Evolutionary conservation across 92 coral and sea anemone genomes (phyloP).

Genomic region (Zoanthus gigantus): DNA sequence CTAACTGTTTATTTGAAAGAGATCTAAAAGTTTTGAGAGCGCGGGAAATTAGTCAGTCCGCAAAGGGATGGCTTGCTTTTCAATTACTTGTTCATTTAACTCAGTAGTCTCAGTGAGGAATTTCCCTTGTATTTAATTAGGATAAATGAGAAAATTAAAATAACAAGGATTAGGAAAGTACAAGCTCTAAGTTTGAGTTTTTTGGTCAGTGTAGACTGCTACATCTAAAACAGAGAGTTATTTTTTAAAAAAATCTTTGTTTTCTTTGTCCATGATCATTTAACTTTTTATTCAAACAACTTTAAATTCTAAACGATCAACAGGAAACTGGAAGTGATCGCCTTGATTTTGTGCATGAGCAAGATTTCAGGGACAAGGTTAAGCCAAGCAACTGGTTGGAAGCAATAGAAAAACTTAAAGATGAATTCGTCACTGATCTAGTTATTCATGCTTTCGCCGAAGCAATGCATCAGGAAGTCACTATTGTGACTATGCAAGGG

Average conservation of each 20-base stretch:
- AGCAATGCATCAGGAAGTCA: slow-evolving; percentile 35
- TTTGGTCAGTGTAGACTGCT: slow-evolving; percentile 11
- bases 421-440: slow-evolving; percentile 47
- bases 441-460: slow-evolving; percentile 51
- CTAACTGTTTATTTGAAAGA: slow-evolving; percentile 9
- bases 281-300: neutral
- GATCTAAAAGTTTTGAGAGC: neutral
- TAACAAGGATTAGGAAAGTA: slow-evolving; percentile 6
- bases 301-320: slow-evolving; percentile 14
- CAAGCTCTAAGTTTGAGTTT: slow-evolving; percentile 13
- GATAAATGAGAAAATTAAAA: slow-evolving; percentile 4
- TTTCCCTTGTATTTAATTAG: slow-evolving; percentile 14
- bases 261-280: slow-evolving; percentile 12
- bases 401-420: slow-evolving; percentile 41
- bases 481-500: slow-evolving; percentile 62
- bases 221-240: neutral
- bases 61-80: slow-evolving; percentile 4
- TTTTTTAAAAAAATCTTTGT: neutral
- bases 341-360: slow-evolving; percentile 42
- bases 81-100: slow-evolving; percentile 15
- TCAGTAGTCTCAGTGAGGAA: neutral
- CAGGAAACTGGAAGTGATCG: slow-evolving; percentile 58
- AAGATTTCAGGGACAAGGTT: slow-evolving; percentile 43
- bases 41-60: slow-evolving; percentile 8
- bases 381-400: slow-evolving; percentile 43